Base-by-base conservation (phyloP, 2,797 vertebrate species). In the Centroberyx gerrardi region DNA sequence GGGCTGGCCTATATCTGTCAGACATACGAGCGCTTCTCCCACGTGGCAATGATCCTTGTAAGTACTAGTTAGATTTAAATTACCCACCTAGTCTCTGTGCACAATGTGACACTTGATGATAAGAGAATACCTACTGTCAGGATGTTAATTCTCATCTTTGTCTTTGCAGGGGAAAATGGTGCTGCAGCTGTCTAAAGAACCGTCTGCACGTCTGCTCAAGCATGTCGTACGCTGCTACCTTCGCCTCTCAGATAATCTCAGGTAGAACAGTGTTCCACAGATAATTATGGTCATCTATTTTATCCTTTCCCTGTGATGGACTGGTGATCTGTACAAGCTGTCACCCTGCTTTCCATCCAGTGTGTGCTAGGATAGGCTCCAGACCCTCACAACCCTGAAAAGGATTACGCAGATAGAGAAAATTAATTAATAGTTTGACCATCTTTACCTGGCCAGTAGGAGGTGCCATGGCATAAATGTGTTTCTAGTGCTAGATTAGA, bases 21-120 rank as follows among this genome's bases (percentile, higher is more conserved):
- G 93, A 99, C 98, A 0, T 99, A 99, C 0, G 98, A 99, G 79
- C 96, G 98, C 51, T 99, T 99, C 93, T 99, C 98, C 69, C 98
- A 99, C 2, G 98, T 99, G 72, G 98, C 98, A 72, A 99, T 99
- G 98, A 99, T 99, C 88, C 95, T 99, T 90, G 98, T 99, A 88
- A 95, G 96, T 89, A 42, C n/a, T 48, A 28, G 7, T 40, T 56
- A 7, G 10, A 33, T 48, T 18, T 28, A 5, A 13, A 62, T 46
- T 9, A 8, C 28, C 3, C 1, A 29, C 12, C 1, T 5, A 4
- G 8, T 68, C 9, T 52, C 49, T 51, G 31, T 46, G 40, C 54
- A 58, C 5, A 8, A 3, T 1, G 33, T 62, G 36, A 59, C 68
- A 27, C 12, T 72, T 46, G 0, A 0, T 46, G 60, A 13, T 3